Conservation (phyloP, 2,888 invertebrate genomes). For the Brenthis ino region DNA sequence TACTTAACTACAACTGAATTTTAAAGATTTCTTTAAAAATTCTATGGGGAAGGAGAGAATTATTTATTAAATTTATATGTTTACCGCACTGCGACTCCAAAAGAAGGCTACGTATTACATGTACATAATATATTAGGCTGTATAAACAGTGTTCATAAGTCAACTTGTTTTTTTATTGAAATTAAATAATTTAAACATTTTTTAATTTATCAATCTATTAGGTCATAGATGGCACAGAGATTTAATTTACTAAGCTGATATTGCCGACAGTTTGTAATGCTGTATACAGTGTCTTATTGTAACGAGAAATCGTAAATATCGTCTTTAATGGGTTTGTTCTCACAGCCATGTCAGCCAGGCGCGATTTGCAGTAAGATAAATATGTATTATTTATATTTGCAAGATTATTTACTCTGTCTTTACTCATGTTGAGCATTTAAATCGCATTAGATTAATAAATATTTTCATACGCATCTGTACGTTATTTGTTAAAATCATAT, state of each 20-base stretch:
- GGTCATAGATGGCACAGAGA: background rate
- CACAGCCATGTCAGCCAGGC: slow-evolving; percentile 13
- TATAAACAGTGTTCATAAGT: background rate
- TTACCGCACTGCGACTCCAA: no score
- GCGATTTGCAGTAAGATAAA: slow-evolving; percentile 21
- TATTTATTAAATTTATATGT: no score
- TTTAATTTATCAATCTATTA: background rate
- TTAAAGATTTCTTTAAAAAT: no score
- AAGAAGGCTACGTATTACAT: no score
- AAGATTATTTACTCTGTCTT: background rate
- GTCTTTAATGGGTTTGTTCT: slow-evolving; percentile 17
- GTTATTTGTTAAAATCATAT: no score
- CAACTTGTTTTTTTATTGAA: background rate
- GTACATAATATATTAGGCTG: no score
- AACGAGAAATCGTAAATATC: slow-evolving; percentile 17
- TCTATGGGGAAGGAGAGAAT: no score
- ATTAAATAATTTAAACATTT: no score
- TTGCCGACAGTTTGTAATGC: background rate
- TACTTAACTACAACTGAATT: no score
- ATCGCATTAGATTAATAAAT: no score
- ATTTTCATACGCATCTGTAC: background rate
- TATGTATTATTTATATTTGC: background rate
- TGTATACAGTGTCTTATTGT: background rate
- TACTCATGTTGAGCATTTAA: no score
- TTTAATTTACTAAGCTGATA: background rate